Conservation (phyloP, 2,888 invertebrate species). For the Phania funesta region DNA sequence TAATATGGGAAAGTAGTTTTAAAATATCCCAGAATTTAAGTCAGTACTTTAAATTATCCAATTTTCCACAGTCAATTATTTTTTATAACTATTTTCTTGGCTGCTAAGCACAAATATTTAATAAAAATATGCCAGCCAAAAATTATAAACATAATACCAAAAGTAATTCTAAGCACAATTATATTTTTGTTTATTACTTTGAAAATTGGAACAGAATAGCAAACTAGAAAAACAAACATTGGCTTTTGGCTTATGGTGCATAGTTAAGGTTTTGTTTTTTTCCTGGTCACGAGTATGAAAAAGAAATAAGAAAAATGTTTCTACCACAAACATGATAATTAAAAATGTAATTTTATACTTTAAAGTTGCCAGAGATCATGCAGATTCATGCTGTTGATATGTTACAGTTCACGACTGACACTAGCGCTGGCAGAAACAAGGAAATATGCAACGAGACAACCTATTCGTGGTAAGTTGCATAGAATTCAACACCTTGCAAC, state of each 20-base stretch:
- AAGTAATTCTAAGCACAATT: background rate
- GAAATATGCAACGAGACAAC: background rate
- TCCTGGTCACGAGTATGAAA: background rate
- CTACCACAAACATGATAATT: background rate
- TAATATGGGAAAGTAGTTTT: too few species aligned
- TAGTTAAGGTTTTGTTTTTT: background rate
- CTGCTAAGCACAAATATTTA: background rate
- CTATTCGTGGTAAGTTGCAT: background rate
- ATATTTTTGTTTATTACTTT: slow-evolving; percentile 6
- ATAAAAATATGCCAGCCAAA: background rate
- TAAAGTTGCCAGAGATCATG: slow-evolving; percentile 17
- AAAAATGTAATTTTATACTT: slow-evolving; percentile 40
- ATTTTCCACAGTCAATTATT: background rate
- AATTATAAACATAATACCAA: background rate
- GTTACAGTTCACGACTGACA: background rate
- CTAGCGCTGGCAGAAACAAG: background rate
- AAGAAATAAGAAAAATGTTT: background rate
- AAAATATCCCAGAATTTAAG: too few species aligned
- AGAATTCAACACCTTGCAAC: background rate
- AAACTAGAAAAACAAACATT: background rate
- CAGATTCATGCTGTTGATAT: background rate
- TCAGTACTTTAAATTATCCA: background rate
- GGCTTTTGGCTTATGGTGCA: background rate
- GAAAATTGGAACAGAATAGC: slow-evolving; percentile 5
- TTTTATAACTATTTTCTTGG: background rate